Percentiles rank a stretch among this genome's conserved stretches.
phyloP scores from a whole-genome alignment of 2,888 invertebrate species.

The Argyresthia albistria region DNA sequence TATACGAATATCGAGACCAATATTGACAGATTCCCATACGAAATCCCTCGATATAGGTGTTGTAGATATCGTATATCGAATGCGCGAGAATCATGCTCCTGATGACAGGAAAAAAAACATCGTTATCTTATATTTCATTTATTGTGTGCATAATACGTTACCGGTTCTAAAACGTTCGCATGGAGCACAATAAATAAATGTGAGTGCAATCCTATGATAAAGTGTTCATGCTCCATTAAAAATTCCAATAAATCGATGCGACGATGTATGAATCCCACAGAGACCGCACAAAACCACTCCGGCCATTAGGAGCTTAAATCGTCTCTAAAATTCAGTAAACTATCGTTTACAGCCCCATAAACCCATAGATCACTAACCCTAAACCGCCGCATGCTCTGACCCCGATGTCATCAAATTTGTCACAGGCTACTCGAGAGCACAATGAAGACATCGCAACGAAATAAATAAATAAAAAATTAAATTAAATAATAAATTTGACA shows the following conservation, averaged over 20 bases:
- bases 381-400: constrained; percentile 34
- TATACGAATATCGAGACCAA: too few species aligned
- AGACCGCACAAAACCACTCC: constrained; percentile 48
- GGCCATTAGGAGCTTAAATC: constrained; percentile 56
- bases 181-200: constrained; percentile 4
- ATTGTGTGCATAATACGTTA: too few species aligned
- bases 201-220: constrained; percentile 20
- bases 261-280: constrained; percentile 39
- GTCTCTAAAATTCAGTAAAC: constrained; percentile 62
- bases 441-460: constrained; percentile 54
- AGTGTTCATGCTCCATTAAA: constrained; percentile 43
- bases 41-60: too few species aligned
- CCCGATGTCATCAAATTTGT: constrained; percentile 70
- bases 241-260: constrained; percentile 30
- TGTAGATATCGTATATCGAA: too few species aligned
- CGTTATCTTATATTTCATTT: too few species aligned
- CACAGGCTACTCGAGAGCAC: constrained; percentile 65
- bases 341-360: constrained; percentile 50
- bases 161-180: background rate
- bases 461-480: constrained; percentile 61
- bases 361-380: constrained; percentile 57
- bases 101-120: background rate
- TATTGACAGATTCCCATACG: too few species aligned
- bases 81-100: too few species aligned
- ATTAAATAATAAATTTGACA: constrained; percentile 72